These are phyloP conservation scores for Aphaenogaster floridana DNA, from an alignment of 1,140 invertebrate genomes.

Conservation along the genomic window DNA sequence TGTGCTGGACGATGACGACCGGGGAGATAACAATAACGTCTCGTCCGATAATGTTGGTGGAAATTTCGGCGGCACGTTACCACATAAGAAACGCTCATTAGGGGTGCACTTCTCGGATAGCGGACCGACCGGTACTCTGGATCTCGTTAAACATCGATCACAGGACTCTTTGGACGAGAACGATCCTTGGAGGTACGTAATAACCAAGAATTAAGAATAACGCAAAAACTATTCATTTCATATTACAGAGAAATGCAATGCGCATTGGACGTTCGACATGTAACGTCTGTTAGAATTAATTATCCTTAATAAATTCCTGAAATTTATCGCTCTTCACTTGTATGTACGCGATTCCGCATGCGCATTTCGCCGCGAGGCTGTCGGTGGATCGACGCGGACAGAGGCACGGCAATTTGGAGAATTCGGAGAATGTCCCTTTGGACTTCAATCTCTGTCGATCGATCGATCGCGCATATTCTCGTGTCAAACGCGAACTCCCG, in stretches of 20 bases:
- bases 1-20: slow-evolving; percentile 85
- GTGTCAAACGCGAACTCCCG: neutral
- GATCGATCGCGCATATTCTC: slow-evolving; percentile 34
- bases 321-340: slow-evolving; percentile 39
- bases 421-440: slow-evolving; percentile 40
- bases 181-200: slow-evolving; percentile 85
- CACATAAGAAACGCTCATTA: slow-evolving; percentile 87
- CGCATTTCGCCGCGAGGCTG: slow-evolving; percentile 17
- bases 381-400: neutral
- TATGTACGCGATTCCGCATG: slow-evolving; percentile 1
- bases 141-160: slow-evolving; percentile 83
- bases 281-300: slow-evolving; percentile 31
- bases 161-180: slow-evolving; percentile 84
- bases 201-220: neutral
- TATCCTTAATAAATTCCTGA: slow-evolving; percentile 45
- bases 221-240: neutral
- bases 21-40: slow-evolving; percentile 87
- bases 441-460: slow-evolving; percentile 44
- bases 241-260: neutral
- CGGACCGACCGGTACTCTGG: slow-evolving; percentile 82
- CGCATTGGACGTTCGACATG: neutral
- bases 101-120: slow-evolving; percentile 86
- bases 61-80: slow-evolving; percentile 87
- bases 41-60: slow-evolving; percentile 89
- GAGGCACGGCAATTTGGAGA: slow-evolving; percentile 38